Conservation (phyloP, 1,140 invertebrate genomes). For the Musca domestica region DNA sequence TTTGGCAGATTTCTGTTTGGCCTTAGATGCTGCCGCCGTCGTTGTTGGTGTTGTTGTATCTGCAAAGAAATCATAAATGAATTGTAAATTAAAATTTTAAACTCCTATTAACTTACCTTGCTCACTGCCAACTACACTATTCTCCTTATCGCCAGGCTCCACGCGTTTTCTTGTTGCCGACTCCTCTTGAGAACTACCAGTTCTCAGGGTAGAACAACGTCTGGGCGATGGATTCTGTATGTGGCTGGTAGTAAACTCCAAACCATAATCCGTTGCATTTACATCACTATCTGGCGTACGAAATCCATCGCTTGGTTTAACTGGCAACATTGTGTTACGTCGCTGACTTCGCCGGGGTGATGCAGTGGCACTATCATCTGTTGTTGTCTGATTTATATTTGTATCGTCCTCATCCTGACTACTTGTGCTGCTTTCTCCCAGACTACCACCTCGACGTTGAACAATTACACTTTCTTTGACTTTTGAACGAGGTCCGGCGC, state of each 20-base stretch:
- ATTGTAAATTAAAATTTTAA: background rate
- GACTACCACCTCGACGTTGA: too few relatives aligned
- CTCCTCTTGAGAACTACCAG: background rate
- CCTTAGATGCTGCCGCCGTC: background rate
- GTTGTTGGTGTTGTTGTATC: background rate
- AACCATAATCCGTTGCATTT: constrained; percentile 37
- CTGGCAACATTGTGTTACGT: too few relatives aligned
- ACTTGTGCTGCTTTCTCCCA: background rate
- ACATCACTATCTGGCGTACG: constrained; percentile 26
- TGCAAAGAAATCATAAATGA: background rate
- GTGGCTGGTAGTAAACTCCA: constrained; percentile 35
- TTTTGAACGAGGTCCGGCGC: background rate
- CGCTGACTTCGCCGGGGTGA: background rate
- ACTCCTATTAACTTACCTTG: background rate
- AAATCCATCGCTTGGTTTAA: background rate
- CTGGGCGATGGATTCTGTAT: background rate
- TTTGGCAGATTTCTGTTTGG: background rate
- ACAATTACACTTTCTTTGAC: background rate
- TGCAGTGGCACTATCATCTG: background rate
- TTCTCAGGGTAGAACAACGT: background rate
- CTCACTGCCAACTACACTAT: background rate
- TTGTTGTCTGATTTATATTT: background rate
- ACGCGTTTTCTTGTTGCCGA: background rate
- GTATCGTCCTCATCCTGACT: background rate
- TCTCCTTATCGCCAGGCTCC: background rate